Percentiles rank a stretch among this genome's conserved stretches.
Evolutionary conservation across 2,113 vertebrate genomes (phyloP).

Genomic region (Heptranchias perlo): DNA sequence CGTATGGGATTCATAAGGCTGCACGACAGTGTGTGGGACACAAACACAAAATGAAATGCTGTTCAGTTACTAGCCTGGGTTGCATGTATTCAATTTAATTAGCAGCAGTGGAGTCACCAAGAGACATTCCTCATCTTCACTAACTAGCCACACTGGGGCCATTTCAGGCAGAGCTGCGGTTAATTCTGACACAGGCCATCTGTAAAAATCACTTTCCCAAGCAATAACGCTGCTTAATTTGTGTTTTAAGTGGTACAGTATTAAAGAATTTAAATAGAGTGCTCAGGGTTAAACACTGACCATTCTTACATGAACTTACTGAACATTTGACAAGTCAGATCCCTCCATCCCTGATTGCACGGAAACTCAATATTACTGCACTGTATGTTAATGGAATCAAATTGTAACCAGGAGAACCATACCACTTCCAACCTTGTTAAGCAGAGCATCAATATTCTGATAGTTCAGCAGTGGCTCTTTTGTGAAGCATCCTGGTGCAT

Average conservation of each 20-base stretch:
- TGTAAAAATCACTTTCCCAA: slow-evolving; percentile 39
- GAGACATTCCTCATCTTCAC: slow-evolving; percentile 35
- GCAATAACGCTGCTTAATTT: slow-evolving; percentile 36
- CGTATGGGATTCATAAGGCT: not conserved
- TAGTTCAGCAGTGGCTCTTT: not conserved
- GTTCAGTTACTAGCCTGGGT: slow-evolving; percentile 5
- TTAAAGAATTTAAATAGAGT: slow-evolving; percentile 33
- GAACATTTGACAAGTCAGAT: slow-evolving; percentile 15
- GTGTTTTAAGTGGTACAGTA: slow-evolving; percentile 25
- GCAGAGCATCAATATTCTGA: slow-evolving; percentile 13
- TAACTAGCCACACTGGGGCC: slow-evolving; percentile 39
- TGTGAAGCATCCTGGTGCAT: not conserved
- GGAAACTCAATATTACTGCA: not conserved
- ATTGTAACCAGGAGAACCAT: slow-evolving; percentile 23
- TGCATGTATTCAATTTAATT: slow-evolving; percentile 40
- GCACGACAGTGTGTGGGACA: slow-evolving; percentile 3
- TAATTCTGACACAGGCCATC: slow-evolving; percentile 39
- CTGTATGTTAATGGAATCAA: slow-evolving; percentile 11
- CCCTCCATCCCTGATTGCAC: not conserved
- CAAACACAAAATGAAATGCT: slow-evolving; percentile 32
- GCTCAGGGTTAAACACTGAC: slow-evolving; percentile 34
- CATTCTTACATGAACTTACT: slow-evolving; percentile 21
- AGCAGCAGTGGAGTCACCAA: slow-evolving; percentile 33
- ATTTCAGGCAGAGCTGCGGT: slow-evolving; percentile 31
- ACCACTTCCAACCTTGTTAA: slow-evolving; percentile 10